Evolutionary conservation across 2,113 vertebrate species (phyloP).

Genomic region (Perognathus longimembris): DNA sequence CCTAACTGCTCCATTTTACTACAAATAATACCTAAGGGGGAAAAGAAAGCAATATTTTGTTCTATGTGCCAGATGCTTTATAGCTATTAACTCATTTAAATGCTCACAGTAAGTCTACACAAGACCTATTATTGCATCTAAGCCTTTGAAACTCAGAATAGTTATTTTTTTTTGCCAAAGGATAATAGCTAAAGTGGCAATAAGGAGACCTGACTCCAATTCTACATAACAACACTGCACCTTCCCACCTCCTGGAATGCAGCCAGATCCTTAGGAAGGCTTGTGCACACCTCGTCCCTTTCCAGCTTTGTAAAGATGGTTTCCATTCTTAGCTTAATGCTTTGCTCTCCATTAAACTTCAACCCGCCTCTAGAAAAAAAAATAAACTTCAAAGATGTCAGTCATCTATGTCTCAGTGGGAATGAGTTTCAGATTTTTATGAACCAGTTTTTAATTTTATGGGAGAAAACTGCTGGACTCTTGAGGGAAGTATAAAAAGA

Average conservation of each 20-base stretch:
- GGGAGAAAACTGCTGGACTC: conserved; percentile 45
- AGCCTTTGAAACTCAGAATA: conserved; percentile 31
- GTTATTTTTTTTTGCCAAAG: conserved; percentile 30
- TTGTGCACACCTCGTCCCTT: not conserved
- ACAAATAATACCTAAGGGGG: not conserved
- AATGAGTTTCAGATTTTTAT: conserved; percentile 59
- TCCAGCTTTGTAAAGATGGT: conserved; percentile 43
- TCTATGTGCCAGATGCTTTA: conserved; percentile 12
- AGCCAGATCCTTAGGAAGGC: not conserved
- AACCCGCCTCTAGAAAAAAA: not conserved
- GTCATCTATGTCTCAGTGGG: conserved; percentile 57
- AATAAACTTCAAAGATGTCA: conserved; percentile 58
- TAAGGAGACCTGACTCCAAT: conserved; percentile 12
- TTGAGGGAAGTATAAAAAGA: conserved; percentile 16
- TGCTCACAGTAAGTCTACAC: not conserved
- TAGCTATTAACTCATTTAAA: conserved; percentile 33
- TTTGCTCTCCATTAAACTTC: conserved; percentile 63
- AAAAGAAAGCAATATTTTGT: not conserved
- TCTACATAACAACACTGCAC: not conserved
- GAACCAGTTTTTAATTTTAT: conserved; percentile 62
- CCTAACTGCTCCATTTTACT: conserved; percentile 22
- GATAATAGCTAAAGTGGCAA: not conserved
- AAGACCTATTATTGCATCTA: not conserved
- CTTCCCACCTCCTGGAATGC: not conserved
- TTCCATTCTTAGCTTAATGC: conserved; percentile 14